Percentiles rank a stretch among this genome's conserved stretches.
Conservation (phyloP, 2,797 vertebrate species). For the Myripristis murdjan region DNA sequence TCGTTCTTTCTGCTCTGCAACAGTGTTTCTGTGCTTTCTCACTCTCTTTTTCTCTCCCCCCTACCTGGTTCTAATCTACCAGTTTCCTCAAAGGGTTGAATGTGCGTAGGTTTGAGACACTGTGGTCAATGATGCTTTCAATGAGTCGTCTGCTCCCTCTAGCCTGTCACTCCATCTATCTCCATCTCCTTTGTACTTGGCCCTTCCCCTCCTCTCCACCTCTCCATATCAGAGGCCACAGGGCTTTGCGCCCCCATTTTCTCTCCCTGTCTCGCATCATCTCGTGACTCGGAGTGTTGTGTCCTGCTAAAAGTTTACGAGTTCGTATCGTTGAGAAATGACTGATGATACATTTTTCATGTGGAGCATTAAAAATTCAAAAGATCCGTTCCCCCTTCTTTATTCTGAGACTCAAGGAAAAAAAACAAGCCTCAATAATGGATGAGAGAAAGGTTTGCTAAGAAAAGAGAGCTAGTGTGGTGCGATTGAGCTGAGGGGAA, state of each 20-base stretch:
- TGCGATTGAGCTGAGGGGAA: constrained; percentile 75
- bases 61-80: not conserved
- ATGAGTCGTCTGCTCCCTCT: not conserved
- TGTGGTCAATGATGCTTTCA: not conserved
- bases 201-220: not conserved
- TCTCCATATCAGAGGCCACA: constrained; percentile 30
- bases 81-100: not conserved
- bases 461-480: constrained; percentile 79
- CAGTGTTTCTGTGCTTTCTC: not conserved
- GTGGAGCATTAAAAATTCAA: constrained; percentile 83
- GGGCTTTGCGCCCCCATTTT: not conserved
- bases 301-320: constrained; percentile 84
- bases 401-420: constrained; percentile 84
- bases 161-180: constrained; percentile 1
- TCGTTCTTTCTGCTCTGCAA: not conserved
- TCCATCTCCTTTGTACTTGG: constrained; percentile 5
- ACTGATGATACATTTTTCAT: constrained; percentile 87
- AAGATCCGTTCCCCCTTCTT: constrained; percentile 83
- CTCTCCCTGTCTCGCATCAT: constrained; percentile 38
- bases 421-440: constrained; percentile 89
- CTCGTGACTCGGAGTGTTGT: constrained; percentile 68
- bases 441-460: constrained; percentile 86
- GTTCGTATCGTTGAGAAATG: constrained; percentile 77
- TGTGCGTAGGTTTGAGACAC: not conserved
- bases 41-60: constrained; percentile 2